Percentiles rank a stretch among this genome's conserved stretches.
These are phyloP conservation scores for Triops cancriformis DNA, from an alignment of 1,140 invertebrate genomes.

Conservation along the genomic window DNA sequence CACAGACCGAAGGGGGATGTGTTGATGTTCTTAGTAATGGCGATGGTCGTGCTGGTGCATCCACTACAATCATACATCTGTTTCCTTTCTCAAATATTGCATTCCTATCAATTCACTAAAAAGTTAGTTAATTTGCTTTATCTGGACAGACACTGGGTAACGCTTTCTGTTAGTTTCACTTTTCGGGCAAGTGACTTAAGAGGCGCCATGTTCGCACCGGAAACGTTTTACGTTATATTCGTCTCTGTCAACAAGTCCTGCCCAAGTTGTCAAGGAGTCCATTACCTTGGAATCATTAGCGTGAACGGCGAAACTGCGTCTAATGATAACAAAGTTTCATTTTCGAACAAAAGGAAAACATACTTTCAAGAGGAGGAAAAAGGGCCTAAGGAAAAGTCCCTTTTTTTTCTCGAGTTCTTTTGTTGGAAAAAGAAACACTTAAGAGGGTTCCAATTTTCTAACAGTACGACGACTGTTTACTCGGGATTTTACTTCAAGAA, in stretches of 20 bases:
- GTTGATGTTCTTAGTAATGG: no score
- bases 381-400: neutral
- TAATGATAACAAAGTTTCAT: slow-evolving; percentile 11
- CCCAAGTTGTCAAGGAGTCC: slow-evolving; percentile 12
- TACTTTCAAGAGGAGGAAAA: neutral
- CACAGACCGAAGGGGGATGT: neutral
- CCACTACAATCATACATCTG: neutral
- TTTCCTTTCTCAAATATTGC: neutral
- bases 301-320: neutral
- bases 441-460: neutral
- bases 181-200: neutral
- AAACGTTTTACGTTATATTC: slow-evolving; percentile 14
- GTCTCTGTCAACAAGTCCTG: slow-evolving; percentile 10
- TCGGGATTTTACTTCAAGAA: neutral
- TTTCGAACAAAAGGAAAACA: slow-evolving; percentile 8
- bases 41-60: neutral
- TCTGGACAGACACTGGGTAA: neutral
- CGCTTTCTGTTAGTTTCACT: neutral
- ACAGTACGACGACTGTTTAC: neutral
- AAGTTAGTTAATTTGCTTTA: neutral
- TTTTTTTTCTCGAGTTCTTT: neutral
- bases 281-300: slow-evolving; percentile 14
- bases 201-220: slow-evolving; percentile 1
- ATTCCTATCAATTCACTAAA: neutral
- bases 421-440: neutral